Percentiles rank a stretch among this genome's conserved stretches.
Evolutionary conservation across 2,113 vertebrate species (phyloP).

Genomic region (Nerophis ophidion): DNA sequence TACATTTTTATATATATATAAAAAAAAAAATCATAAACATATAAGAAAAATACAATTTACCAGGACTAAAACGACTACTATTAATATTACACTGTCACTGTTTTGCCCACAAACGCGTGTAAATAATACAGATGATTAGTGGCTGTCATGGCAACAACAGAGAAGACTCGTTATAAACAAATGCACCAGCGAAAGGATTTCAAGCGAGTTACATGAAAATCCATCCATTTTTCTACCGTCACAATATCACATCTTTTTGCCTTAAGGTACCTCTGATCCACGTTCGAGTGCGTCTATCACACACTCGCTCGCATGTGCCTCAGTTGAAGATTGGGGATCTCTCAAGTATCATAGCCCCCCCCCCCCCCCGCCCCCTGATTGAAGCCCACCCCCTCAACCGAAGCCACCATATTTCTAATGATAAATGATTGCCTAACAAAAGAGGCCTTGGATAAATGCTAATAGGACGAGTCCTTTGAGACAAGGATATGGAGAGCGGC

Average conservation of each 20-base stretch:
- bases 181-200: neutral
- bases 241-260: neutral
- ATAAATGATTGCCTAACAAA: conserved; percentile 72
- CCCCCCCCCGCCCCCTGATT: conserved; percentile 51
- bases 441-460: conserved; percentile 66
- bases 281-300: neutral
- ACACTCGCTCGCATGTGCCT: conserved; percentile 27
- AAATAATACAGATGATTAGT: too few species aligned
- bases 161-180: neutral
- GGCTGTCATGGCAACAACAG: neutral
- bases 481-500: conserved; percentile 52
- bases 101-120: too few species aligned
- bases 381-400: conserved; percentile 15
- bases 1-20: too few species aligned
- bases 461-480: conserved; percentile 66
- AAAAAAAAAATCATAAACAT: too few species aligned
- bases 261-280: neutral
- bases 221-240: too few species aligned
- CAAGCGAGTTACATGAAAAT: neutral
- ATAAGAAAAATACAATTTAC: too few species aligned
- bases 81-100: too few species aligned
- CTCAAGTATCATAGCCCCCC: conserved; percentile 50
- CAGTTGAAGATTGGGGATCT: conserved; percentile 56
- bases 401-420: conserved; percentile 67
- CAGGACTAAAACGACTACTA: too few species aligned